Evolutionary conservation across 2,888 invertebrate species (phyloP).

Genomic region (Limnephilus auricula): DNA sequence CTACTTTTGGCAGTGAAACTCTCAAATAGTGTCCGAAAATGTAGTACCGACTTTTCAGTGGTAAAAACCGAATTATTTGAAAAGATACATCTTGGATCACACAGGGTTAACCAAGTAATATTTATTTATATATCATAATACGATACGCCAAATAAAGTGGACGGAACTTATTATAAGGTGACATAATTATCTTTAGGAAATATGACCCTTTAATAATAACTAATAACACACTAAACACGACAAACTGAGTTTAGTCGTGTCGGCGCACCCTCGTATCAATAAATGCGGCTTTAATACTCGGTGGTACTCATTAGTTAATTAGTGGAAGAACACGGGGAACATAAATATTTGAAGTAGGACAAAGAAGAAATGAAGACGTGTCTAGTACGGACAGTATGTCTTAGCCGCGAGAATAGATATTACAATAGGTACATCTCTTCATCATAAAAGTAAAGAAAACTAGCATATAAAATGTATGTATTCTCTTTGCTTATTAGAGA

Average conservation of each 20-base stretch:
- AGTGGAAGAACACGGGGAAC: not conserved
- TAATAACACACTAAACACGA: too few relatives aligned
- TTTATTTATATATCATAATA: not conserved
- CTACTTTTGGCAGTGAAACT: too few relatives aligned
- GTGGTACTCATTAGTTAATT: not conserved
- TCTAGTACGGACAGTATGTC: too few relatives aligned
- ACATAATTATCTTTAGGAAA: not conserved
- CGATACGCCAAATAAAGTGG: not conserved
- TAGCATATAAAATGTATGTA: too few relatives aligned
- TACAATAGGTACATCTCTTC: too few relatives aligned
- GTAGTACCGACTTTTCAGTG: too few relatives aligned
- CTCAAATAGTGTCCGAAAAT: too few relatives aligned
- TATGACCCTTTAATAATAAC: not conserved
- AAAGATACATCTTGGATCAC: rapidly evolving
- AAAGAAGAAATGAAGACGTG: not conserved
- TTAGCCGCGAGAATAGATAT: too few relatives aligned
- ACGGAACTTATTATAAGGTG: not conserved
- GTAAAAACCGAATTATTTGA: not conserved
- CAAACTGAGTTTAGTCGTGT: not conserved
- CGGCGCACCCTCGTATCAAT: not conserved
- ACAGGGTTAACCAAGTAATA: not conserved
- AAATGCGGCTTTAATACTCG: not conserved
- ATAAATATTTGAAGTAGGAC: not conserved
- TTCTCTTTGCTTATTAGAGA: too few relatives aligned
- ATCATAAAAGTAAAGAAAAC: too few relatives aligned